phyloP scores from a whole-genome alignment of 1,140 invertebrate species.

The Steinernema feltiae region DNA sequence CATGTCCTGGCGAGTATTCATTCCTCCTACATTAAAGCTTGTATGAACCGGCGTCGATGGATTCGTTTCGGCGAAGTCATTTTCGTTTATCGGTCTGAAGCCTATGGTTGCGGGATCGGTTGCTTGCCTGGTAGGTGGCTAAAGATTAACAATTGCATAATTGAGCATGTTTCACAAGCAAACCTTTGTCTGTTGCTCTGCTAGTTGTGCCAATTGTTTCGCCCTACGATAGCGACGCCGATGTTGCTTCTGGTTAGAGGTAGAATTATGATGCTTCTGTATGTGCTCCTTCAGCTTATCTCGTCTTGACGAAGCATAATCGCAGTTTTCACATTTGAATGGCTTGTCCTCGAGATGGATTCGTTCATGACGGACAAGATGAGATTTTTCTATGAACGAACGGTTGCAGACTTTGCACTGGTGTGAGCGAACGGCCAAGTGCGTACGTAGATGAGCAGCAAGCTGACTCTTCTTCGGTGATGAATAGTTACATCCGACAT shows the following conservation, averaged over 20 bases:
- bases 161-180: neutral
- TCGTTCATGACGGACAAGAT: conserved; percentile 66
- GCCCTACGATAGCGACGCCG: conserved; percentile 28
- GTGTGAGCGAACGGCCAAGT: conserved; percentile 66
- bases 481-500: conserved; percentile 66
- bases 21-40: too few species aligned
- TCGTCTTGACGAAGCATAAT: conserved; percentile 66
- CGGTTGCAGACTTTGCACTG: conserved; percentile 65
- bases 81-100: neutral
- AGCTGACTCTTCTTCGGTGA: conserved; percentile 68
- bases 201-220: conserved; percentile 25
- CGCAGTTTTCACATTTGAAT: conserved; percentile 63
- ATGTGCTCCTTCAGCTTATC: conserved; percentile 70
- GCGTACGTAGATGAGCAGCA: conserved; percentile 66
- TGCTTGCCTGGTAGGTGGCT: neutral
- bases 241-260: conserved; percentile 14
- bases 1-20: too few species aligned
- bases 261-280: conserved; percentile 63
- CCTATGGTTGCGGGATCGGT: neutral
- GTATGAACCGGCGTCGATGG: neutral
- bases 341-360: conserved; percentile 63
- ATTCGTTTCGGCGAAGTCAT: conserved; percentile 8
- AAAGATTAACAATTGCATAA: conserved; percentile 8
- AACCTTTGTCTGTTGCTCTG: neutral
- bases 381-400: conserved; percentile 68